Conservation (phyloP, 2,797 vertebrate species). For the Selene dorsalis region DNA sequence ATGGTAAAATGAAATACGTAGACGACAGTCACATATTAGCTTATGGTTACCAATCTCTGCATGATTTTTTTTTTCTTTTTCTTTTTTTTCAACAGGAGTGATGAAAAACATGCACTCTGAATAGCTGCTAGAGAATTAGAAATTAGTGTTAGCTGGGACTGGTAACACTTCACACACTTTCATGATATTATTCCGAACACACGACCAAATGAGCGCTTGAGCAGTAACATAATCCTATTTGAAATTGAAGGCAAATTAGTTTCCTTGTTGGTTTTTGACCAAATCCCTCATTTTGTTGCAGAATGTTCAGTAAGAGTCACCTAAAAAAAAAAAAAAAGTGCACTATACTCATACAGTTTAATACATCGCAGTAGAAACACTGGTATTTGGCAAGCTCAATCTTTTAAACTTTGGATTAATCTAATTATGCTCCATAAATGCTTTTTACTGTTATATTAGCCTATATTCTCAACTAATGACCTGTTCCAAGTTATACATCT, state of each 20-base stretch:
- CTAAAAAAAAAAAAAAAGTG: slow-evolving; percentile 54
- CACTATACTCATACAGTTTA: slow-evolving; percentile 56
- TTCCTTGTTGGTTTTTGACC: slow-evolving; percentile 36
- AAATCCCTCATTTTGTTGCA: slow-evolving; percentile 49
- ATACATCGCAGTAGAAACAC: slow-evolving; percentile 55
- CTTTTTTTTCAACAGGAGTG: slow-evolving; percentile 22
- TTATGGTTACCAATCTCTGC: slow-evolving; percentile 66
- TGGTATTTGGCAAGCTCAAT: slow-evolving; percentile 72
- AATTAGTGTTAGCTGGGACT: slow-evolving; percentile 25
- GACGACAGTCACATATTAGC: slow-evolving; percentile 56
- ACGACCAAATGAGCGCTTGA: slow-evolving; percentile 17
- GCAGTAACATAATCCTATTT: slow-evolving; percentile 19
- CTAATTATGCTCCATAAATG: slow-evolving; percentile 45
- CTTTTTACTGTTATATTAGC: slow-evolving; percentile 45
- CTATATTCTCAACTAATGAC: slow-evolving; percentile 39
- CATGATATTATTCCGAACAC: slow-evolving; percentile 23
- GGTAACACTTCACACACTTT: slow-evolving; percentile 32
- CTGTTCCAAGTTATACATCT: slow-evolving; percentile 54
- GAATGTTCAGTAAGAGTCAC: slow-evolving; percentile 46
- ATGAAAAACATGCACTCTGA: slow-evolving; percentile 41
- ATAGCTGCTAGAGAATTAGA: slow-evolving; percentile 50
- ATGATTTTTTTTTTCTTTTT: slow-evolving; percentile 19
- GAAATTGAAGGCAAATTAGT: slow-evolving; percentile 31
- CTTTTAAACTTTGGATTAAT: slow-evolving; percentile 71
- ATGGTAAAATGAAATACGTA: slow-evolving; percentile 52